Base-by-base conservation (phyloP, 2,888 invertebrate genomes). In the Netelia fuscicornis region DNA sequence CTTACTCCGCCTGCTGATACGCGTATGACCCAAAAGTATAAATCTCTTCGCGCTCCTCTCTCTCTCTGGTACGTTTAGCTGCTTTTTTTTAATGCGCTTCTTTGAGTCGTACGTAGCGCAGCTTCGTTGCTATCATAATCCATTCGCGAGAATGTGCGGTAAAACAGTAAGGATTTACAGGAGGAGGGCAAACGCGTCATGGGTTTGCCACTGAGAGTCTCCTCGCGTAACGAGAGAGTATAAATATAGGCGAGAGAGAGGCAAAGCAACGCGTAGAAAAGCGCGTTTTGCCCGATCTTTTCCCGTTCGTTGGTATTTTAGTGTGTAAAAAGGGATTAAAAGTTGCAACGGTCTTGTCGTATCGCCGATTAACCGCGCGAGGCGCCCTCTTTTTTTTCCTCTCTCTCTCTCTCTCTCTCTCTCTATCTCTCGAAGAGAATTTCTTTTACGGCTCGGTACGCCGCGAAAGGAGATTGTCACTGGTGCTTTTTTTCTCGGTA, bases 221-320 rank as follows among this genome's bases (percentile, higher is more conserved):
- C 81, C 71, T 72, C 71, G 79, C 83, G 83, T 60, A 67, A 81
- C 62, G 72, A 71, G 72, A 67, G 68, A 42, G 44, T 44, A 60
- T 65, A 72, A 54, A 77, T 48, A 76, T 70, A 76, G 80, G 67
- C 37, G 75, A 25, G 60, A 54, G 60, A 54, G 56, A 17, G 17
- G 13, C 60, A 74, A 52, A 20, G 48, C 20, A n/a, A 60, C 52
- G 78, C 20, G 17, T 54, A 20, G 17, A 10, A 48, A 48, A 48
- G 13, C 10, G 3, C 3, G 10, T 13, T 48, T 48, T 48, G 48
- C 30, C 30, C 30, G 30, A 30, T 30, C 5, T 30, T 30, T 30
- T 30, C 30, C 30, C 5, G 58, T 10, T 13, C 65, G 64, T 10
- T 48, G 48, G 48, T 10, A 48, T 48, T 37, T 62, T 42, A 52